phyloP scores from a whole-genome alignment of 2,888 invertebrate species.

The Lissocephala sabroskyi region DNA sequence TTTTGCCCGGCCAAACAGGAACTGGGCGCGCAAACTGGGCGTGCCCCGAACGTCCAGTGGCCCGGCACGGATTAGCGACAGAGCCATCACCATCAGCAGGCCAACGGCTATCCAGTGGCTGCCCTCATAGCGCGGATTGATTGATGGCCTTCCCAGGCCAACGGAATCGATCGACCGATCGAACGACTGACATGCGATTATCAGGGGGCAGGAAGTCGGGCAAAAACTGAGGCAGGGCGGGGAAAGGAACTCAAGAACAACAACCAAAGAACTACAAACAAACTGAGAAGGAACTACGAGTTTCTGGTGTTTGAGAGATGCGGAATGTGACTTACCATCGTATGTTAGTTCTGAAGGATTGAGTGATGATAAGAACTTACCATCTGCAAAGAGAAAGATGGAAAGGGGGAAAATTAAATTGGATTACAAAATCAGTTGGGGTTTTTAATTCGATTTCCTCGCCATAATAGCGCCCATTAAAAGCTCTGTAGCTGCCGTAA shows the following conservation, averaged over 20 bases:
- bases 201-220: no score
- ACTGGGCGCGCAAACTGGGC: slow-evolving; percentile 50
- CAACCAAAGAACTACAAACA: no score
- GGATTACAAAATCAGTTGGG: slow-evolving; percentile 13
- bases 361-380: slow-evolving; percentile 73
- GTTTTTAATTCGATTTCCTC: no score
- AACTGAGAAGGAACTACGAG: background rate
- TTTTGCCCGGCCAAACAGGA: slow-evolving; percentile 45
- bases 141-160: no score
- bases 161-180: no score
- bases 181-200: no score
- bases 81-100: background rate
- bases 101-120: background rate
- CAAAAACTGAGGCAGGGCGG: no score
- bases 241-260: no score
- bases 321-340: slow-evolving; percentile 72
- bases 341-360: slow-evolving; percentile 73
- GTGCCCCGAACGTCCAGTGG: slow-evolving; percentile 32
- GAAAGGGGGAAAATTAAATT: slow-evolving; percentile 12
- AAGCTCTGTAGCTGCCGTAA: slow-evolving; percentile 22
- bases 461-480: slow-evolving; percentile 35
- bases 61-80: slow-evolving; percentile 11
- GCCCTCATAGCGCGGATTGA: background rate
- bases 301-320: slow-evolving; percentile 19
- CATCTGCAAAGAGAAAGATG: slow-evolving; percentile 66